Conservation (phyloP, 2,888 invertebrate genomes). For the Zele albiditarsus region DNA sequence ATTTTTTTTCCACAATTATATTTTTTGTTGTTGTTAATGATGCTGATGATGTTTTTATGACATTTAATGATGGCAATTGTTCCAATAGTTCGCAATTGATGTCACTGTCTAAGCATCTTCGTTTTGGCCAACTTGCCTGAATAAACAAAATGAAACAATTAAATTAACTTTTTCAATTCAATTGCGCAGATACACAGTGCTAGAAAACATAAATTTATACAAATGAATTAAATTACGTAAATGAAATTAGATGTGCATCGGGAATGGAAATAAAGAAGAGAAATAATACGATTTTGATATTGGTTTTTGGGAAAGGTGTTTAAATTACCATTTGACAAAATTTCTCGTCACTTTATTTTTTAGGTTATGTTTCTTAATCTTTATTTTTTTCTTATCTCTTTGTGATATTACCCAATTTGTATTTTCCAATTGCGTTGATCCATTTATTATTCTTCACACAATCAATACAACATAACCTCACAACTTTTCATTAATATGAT, state of each 20-base stretch:
- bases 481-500: no score
- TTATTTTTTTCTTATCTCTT: no score
- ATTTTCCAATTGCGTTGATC: no score
- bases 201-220: neutral
- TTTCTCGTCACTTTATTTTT: no score
- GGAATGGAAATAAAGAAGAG: neutral
- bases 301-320: no score
- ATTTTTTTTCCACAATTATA: slow-evolving; percentile 31
- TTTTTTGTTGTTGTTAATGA: slow-evolving; percentile 33
- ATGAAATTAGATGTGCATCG: neutral
- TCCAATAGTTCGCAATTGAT: slow-evolving; percentile 31
- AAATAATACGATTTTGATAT: no score
- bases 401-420: no score
- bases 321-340: neutral
- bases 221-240: neutral
- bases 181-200: neutral
- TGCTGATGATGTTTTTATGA: neutral
- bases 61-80: neutral
- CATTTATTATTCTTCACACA: no score
- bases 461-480: no score
- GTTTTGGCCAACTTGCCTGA: slow-evolving; percentile 62
- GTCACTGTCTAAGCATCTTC: slow-evolving; percentile 56
- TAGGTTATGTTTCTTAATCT: no score
- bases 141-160: slow-evolving; percentile 23
- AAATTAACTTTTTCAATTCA: neutral